phyloP scores from a whole-genome alignment of 2,113 vertebrate genomes.

The Actenoides lindsayi region DNA sequence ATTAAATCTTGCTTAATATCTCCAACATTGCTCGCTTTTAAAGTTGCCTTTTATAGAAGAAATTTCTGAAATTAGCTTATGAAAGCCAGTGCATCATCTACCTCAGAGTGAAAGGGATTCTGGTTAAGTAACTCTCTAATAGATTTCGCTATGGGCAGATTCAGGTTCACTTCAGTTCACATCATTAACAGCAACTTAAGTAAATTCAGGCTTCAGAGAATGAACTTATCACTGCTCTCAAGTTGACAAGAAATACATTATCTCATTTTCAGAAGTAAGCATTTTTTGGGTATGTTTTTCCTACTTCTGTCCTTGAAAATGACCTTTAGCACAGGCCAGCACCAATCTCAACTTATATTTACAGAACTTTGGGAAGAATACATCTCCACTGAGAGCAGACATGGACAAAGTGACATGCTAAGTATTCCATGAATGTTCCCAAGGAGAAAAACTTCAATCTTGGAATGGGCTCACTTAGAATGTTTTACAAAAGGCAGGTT shows the following conservation, averaged over 20 bases:
- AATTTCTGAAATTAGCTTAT: not conserved
- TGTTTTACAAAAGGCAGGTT: not conserved
- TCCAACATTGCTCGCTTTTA: not conserved
- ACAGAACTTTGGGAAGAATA: not conserved
- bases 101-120: not conserved
- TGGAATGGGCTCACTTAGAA: not conserved
- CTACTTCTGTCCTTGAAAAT: not conserved
- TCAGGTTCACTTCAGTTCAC: not conserved
- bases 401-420: fast-evolving
- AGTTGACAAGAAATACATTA: not conserved
- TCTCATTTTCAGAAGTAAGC: not conserved
- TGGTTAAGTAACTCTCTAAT: not conserved
- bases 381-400: not conserved
- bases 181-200: not conserved
- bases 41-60: not conserved
- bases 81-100: not conserved
- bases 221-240: not conserved
- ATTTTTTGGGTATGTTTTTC: not conserved
- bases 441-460: not conserved
- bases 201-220: not conserved
- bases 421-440: not conserved
- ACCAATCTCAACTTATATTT: fast-evolving
- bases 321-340: not conserved
- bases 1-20: no score
- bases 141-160: not conserved